Evolutionary conservation across 2,888 invertebrate genomes (phyloP).

Genomic region (Eupithecia subumbrata): DNA sequence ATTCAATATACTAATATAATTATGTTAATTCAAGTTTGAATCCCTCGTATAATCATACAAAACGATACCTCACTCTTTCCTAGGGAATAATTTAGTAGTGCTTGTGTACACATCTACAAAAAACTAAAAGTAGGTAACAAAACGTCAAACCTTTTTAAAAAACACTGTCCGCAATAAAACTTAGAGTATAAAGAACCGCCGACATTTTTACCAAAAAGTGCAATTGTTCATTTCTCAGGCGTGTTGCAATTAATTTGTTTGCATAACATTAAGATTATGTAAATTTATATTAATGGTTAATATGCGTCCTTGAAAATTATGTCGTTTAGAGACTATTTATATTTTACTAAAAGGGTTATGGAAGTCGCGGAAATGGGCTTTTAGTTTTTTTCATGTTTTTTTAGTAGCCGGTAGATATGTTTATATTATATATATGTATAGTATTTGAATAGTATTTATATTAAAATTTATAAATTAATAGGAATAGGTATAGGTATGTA

Average conservation of each 20-base stretch:
- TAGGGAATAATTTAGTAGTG: background rate
- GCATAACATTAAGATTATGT: conserved; percentile 58
- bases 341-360: conserved; percentile 12
- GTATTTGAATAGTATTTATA: too few relatives aligned
- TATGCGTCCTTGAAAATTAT: conserved; percentile 28
- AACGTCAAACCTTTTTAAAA: conserved; percentile 22
- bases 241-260: conserved; percentile 56
- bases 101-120: background rate
- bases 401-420: background rate
- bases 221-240: conserved; percentile 47
- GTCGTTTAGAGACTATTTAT: conserved; percentile 16
- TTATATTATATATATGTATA: too few relatives aligned
- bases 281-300: conserved; percentile 37
- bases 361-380: background rate
- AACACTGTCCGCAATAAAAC: conserved; percentile 37
- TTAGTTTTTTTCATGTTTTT: conserved; percentile 16
- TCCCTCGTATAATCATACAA: background rate
- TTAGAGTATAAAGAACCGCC: conserved; percentile 26
- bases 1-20: background rate
- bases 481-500: too few relatives aligned
- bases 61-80: background rate
- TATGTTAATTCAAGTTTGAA: background rate
- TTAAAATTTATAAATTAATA: too few relatives aligned
- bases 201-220: conserved; percentile 41
- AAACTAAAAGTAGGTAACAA: conserved; percentile 10